Evolutionary conservation across 1,140 invertebrate species (phyloP), one percentile per base, ranked within the genome.

Genomic region (Trypoxylus dichotomus): DNA sequence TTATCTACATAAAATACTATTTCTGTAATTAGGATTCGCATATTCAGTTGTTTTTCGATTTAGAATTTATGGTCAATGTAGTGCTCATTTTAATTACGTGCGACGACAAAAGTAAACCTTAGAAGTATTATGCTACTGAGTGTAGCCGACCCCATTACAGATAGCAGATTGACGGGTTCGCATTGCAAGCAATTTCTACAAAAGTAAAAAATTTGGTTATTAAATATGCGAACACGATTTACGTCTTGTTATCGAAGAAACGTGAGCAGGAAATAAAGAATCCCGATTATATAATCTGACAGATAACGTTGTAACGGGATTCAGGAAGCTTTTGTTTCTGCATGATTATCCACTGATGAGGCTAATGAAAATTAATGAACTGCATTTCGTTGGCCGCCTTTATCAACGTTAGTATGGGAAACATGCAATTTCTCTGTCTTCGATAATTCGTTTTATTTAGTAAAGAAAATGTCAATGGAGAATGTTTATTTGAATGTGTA

Each of bases 351-450:
- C 25, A 19, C 10, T 24, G 19, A 27, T 27, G 60, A 63, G 13
- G 60, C 60, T 63, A 63, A 63, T 63, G 60, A 63, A 63, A 63
- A 63, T 27, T 25, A 63, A 63, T 63, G 25, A 63, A 63, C 8
- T 27, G 60, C 60, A 63, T 63, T 63, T 63, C 60, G 60, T 63
- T 19, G 10, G 60, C 60, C 19, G 60, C 25, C 10, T 63, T 27
- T 27, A 63, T 19, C 21, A 19, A 19, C 10, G 21, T 13, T 58
- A 21, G 0, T 24, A 63, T 63, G 60, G 21, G 21, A 63, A 63
- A 11, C 43, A 47, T 47, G 43, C 15, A 47, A 47, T 47, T 11
- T 47, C 43, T 47, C 43, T 13, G 32, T 8, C 5, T 5, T 2
- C 10, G 10, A 37, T 37, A 37, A 37, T 37, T 37, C 32, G 5